Evolutionary conservation across 2,888 invertebrate genomes (phyloP).

Genomic region (Eudasyphora cyanicolor): DNA sequence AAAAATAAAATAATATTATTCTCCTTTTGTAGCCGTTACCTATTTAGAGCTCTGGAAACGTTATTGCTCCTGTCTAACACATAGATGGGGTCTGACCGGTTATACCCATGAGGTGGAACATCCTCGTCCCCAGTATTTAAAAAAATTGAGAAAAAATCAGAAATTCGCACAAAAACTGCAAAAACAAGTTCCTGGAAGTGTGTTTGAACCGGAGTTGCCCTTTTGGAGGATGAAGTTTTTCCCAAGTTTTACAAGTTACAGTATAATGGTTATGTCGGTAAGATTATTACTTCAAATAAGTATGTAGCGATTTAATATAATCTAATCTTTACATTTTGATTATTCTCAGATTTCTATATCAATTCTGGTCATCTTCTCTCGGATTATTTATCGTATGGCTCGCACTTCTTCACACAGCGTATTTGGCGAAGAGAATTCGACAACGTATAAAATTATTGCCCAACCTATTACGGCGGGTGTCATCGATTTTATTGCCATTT

Average conservation of each 20-base stretch:
- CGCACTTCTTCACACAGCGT: constrained; percentile 82
- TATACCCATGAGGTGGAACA: constrained; percentile 88
- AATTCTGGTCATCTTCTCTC: constrained; percentile 87
- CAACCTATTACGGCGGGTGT: constrained; percentile 88
- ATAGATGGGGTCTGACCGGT: constrained; percentile 89
- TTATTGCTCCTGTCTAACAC: constrained; percentile 87
- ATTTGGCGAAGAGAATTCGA: constrained; percentile 80
- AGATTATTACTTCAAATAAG: constrained; percentile 45
- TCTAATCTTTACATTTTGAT: constrained; percentile 38
- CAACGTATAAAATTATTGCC: constrained; percentile 84
- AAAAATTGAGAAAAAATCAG: constrained; percentile 81
- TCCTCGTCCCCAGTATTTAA: constrained; percentile 87
- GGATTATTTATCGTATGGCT: constrained; percentile 88
- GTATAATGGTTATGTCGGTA: constrained; percentile 81
- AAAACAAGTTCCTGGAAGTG: constrained; percentile 80
- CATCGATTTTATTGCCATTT: constrained; percentile 88
- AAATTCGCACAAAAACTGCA: constrained; percentile 74
- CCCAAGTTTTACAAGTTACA: constrained; percentile 86
- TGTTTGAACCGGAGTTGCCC: constrained; percentile 86
- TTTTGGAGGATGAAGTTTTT: constrained; percentile 89
- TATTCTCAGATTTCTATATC: constrained; percentile 83
- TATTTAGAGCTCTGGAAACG: constrained; percentile 92
- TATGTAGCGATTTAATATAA: neutral
- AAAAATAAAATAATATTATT: too few species aligned
- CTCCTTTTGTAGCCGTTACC: too few species aligned